Evolutionary conservation across 2,113 vertebrate species (phyloP), one percentile per base, ranked within the genome.

Genomic region (Stegastes partitus): DNA sequence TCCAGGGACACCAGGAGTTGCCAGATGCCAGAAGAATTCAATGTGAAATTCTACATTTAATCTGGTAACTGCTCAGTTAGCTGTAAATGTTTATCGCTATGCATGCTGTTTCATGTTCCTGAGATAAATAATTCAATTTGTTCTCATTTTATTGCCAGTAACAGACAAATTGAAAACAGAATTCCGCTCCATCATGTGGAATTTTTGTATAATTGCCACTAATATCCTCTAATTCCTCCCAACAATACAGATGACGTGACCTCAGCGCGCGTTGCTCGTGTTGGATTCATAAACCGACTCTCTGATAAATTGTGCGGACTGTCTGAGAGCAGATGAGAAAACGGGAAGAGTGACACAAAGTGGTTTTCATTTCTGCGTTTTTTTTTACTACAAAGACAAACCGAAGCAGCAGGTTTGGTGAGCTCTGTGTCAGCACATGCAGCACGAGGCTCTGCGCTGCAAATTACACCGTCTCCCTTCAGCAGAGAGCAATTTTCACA

Each of bases 401-500:
- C 51, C 2, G n/a, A 39, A 51, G 83, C 79, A 16, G 68, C 78
- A 28, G 72, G 42, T 53, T 71, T 14, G 11, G 15, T 53, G 34
- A 64, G 71, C 61, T 82, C 78, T 16, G 55, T 80, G 7, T 81
- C 85, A 11, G 66, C 26, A 53, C 74, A 45, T 3, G 50, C 1
- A n/a, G 9, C 66, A 55, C 50, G 12, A 74, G 65, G 34, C 50
- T 37, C 62, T 22, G 0, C 11, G 1, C 42, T 55, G 74, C 80
- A 82, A 78, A 87, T 80, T 45, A 76, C 81, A 80, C 65, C 4
- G 49, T 77, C 69, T 78, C 80, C 77, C 73, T 50, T 85, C 77
- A 76, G 79, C 84, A 25, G 55, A 51, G 50, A 58, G 34, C 79
- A 67, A 86, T 91, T 88, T 93, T 87, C 89, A 85, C 87, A 89